phyloP scores from a whole-genome alignment of 2,797 vertebrate genomes.

The Fundulus diaphanus region DNA sequence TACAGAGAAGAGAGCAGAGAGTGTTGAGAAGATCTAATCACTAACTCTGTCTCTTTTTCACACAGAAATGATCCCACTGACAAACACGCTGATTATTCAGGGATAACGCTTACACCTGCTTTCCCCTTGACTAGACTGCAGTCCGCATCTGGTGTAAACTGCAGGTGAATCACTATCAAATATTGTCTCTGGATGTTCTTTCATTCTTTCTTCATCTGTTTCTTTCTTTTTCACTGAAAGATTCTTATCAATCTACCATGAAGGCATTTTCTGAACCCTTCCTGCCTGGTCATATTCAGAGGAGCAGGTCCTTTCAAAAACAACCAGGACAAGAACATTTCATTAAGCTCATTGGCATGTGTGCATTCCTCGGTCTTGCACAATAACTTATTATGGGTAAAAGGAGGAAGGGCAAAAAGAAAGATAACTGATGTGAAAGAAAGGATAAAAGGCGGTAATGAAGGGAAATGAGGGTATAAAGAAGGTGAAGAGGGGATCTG shows the following conservation, averaged over 20 bases:
- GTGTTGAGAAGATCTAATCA: conserved; percentile 38
- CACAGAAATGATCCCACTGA: conserved; percentile 8
- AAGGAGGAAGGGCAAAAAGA: conserved; percentile 70
- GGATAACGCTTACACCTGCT: conserved; percentile 62
- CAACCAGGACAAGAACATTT: conserved; percentile 66
- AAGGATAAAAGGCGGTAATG: conserved; percentile 71
- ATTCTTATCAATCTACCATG: conserved; percentile 69
- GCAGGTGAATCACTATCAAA: conserved; percentile 74
- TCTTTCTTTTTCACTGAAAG: conserved; percentile 59
- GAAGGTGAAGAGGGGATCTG: conserved; percentile 62
- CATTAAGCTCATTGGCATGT: conserved; percentile 67
- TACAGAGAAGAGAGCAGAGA: conserved; percentile 36
- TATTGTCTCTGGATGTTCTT: conserved; percentile 72
- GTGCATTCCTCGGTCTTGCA: conserved; percentile 77
- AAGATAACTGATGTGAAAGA: conserved; percentile 66
- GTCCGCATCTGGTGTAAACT: conserved; percentile 72
- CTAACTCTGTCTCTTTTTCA: conserved; percentile 23
- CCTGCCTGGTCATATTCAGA: conserved; percentile 54
- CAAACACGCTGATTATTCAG: conserved; percentile 25
- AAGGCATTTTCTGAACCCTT: conserved; percentile 60
- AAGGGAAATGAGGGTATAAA: conserved; percentile 58
- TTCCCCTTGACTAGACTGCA: conserved; percentile 66
- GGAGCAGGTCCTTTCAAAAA: conserved; percentile 63
- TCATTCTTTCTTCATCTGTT: conserved; percentile 57
- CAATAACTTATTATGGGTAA: conserved; percentile 76